Base-by-base conservation (phyloP, 1,140 invertebrate species). In the Macrotrachela quadricornifera region DNA sequence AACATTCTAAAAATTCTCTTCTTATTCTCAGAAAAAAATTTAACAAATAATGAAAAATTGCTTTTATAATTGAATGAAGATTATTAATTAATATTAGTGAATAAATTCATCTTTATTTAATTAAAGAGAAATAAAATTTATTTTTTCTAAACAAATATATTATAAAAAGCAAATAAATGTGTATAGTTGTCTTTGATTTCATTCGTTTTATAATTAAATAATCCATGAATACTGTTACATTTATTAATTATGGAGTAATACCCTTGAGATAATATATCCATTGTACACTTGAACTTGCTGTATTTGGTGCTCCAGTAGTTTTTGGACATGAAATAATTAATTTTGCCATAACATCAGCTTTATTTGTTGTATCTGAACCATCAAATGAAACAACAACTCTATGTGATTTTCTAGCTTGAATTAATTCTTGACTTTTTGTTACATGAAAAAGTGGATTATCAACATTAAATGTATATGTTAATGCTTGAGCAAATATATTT, bases 241-340 rank as follows among this genome's bases (percentile, higher is more conserved):
- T 30, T 30, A 8, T 30, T 30, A 4, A 30, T 30, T 2, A 14
- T 16, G 16, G n/a, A 10, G 63, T 63, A 16, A 68, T 51, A 21
- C 69, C 69, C 54, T 67, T 67, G 21, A 71, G 57, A 50, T 71
- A 71, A 55, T 63, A 70, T 12, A 71, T 62, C 69, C 69, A 71
- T 60, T 71, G 67, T 50, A 54, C 48, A 39, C 46, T 36, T 30
- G 21, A 30, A 4, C 60, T 60, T 56, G 60, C 63, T 42, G 41
- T 6, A 13, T 60, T 59, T 30, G 49, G 60, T 1, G 63, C 64
- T 9, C 64, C 67, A 41, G 64, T 64, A 15, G 66, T 64, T 15
- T 60, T 56, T 0, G 66, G 59, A 58, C 66, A 70, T 9, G 66
- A 63, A 1, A 71, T 61, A 16, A 66, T 61, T 21, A 71, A 57